A percentile compares a stretch with the other conserved stretches of the same genome.
Conservation (phyloP, 2,888 invertebrate species). For the Cataglyphis albicans region DNA sequence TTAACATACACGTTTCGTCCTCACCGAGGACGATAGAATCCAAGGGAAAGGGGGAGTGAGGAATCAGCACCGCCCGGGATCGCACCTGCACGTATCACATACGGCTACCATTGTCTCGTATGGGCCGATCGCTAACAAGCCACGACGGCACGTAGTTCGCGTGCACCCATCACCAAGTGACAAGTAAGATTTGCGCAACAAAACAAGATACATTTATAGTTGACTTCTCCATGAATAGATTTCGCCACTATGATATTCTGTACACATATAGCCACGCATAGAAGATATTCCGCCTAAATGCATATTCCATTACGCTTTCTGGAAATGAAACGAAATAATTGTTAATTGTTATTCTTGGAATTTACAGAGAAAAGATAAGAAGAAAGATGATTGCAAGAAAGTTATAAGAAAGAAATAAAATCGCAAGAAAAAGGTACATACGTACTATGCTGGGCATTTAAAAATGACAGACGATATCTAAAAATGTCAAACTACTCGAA, state of each 20-base stretch:
- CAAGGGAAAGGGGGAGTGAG: background rate
- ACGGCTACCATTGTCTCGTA: constrained; percentile 30
- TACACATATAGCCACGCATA: background rate
- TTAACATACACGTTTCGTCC: background rate
- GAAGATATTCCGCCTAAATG: too few species aligned
- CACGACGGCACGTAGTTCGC: constrained; percentile 14
- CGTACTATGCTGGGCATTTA: too few species aligned
- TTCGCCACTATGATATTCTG: constrained; percentile 29
- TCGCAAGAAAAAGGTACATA: too few species aligned
- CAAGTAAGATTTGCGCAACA: constrained; percentile 24
- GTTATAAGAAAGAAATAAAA: too few species aligned
- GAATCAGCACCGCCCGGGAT: constrained; percentile 56
- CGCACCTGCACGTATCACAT: constrained; percentile 66
- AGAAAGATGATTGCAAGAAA: too few species aligned
- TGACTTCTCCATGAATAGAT: constrained; percentile 39
- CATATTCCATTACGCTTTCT: too few species aligned
- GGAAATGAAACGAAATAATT: too few species aligned
- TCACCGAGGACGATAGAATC: background rate
- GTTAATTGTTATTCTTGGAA: too few species aligned
- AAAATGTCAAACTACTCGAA: background rate
- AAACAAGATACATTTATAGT: constrained; percentile 67
- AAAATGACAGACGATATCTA: too few species aligned
- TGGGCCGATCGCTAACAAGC: too few species aligned
- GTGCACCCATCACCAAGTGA: background rate
- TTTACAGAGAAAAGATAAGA: too few species aligned